Evolutionary conservation across 2,113 vertebrate species (phyloP).

Genomic region (Cyphomyrus plagiostoma): DNA sequence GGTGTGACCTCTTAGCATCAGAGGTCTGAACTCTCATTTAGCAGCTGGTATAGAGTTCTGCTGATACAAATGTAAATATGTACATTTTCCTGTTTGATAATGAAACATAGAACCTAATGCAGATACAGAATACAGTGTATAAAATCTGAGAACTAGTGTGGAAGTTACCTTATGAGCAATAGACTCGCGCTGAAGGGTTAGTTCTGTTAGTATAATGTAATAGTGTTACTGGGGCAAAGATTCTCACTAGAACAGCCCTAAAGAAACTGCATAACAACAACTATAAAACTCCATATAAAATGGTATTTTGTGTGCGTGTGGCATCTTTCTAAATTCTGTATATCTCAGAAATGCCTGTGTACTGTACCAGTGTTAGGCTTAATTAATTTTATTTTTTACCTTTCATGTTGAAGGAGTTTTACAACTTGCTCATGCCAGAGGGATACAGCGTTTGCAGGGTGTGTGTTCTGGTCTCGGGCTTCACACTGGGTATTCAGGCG

Average conservation of each 20-base stretch:
- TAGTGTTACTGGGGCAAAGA: not conserved
- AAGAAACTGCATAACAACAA: not conserved
- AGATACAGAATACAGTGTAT: not conserved
- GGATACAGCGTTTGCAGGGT: not conserved
- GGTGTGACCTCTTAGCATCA: not conserved
- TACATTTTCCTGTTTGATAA: conserved; percentile 16
- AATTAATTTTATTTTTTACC: not conserved
- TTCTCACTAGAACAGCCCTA: conserved; percentile 5
- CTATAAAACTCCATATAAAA: not conserved
- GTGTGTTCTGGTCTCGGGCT: not conserved
- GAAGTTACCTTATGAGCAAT: not conserved
- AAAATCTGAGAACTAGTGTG: conserved; percentile 6
- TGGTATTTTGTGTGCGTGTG: not conserved
- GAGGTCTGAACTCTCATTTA: not conserved
- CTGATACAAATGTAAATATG: conserved; percentile 10
- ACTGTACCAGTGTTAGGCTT: conserved; percentile 7
- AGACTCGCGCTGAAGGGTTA: not conserved
- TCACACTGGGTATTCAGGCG: not conserved
- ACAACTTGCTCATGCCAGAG: not conserved
- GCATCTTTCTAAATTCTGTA: not conserved
- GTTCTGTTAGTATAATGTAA: not conserved
- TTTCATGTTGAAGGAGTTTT: conserved; percentile 8
- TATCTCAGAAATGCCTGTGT: conserved; percentile 1
- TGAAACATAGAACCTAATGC: conserved; percentile 6
- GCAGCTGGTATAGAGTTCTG: not conserved